Base-by-base conservation (phyloP, 2,888 invertebrate species). In the Marasmarcha lunaedactyla region DNA sequence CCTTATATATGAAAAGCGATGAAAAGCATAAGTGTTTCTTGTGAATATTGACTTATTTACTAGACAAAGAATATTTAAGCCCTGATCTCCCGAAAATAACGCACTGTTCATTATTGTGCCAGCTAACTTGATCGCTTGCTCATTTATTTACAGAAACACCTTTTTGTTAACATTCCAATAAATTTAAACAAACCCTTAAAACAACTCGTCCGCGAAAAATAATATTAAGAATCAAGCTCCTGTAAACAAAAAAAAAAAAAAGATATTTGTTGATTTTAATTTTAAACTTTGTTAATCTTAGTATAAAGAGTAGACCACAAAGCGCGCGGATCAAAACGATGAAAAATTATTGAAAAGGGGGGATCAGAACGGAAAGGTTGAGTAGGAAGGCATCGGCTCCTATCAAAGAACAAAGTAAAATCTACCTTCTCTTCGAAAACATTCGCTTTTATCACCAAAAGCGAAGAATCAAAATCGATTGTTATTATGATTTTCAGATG, bases 291-390 rank as follows among this genome's bases (percentile, higher is more conserved):
- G 74, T 81, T 81, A 81, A 81, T 81, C 76, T 78, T 74, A 78
- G 73, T 72, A 71, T 66, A 66, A 73, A 69, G 72, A 71, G 72
- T 59, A 59, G 51, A 68, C 77, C 77, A 71, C 79, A 79, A 76
- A 81, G 78, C 64, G 20, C 3, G 61, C 62, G 70, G 78, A 79
- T 83, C 79, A 77, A 65, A 74, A 72, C 79, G 77, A 73, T 81
- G 81, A 81, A 83, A 83, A 83, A 81, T 81, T 83, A 83, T 83
- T 83, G 81, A 78, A 79, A 77, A 76, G 78, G 81, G 79, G 77
- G 81, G 78, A 76, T 64, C 53, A 52, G 20, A 44, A 57, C 46
- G 51, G 42, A 62, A 64, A 58, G 60, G 67, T 57, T 53, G 58
- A 68, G 60, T 52, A 56, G 57, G 63, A 65, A 54, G 61, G 61